Evolutionary conservation across 2,113 vertebrate genomes (phyloP), one percentile per base, ranked within the genome.

Genomic region (Corydoras sp.): DNA sequence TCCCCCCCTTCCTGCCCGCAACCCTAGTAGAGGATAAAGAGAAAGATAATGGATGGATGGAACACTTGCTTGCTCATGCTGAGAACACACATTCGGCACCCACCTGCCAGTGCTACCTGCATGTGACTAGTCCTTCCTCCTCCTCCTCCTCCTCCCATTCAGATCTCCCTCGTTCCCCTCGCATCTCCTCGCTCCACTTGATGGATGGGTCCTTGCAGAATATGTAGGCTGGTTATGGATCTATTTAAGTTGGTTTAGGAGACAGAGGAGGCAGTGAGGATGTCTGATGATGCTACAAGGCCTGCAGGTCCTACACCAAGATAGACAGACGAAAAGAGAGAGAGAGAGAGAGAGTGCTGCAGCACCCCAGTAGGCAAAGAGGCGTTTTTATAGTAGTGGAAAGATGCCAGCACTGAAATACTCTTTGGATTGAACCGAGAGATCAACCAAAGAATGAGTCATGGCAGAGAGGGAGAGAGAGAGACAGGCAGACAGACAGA

Each of bases 161-260:
- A 8, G 12, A 12, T 48, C 24, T 9, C 4, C 18, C n/a, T 24
- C 12, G 0, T 30, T 59, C 43, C 13, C n/a, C 0, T 58, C 18
- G 18, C n/a, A 12, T 18, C 35, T 67, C 15, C 49, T 29, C 61
- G 49, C 12, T 56, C 43, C 65, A 15, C 18, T 9, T 71, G 68
- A 30, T 49, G 18, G 64, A 74, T 74, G 66, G 75, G 65, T 80
- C 56, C 58, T 62, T 54, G 50, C 2, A 24, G 65, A n/a, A 15
- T 69, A 69, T 32, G 51, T 9, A 10, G 35, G 63, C 64, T 65
- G 64, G 65, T 79, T 74, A 71, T 76, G 58, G 59, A n/a, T 49
- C 62, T 67, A 15, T 76, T 79, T 49, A 68, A 30, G 64, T 77
- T 77, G 71, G 71, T 80, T 74, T 71, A 65, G 32, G 35, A 74